Base-by-base conservation (phyloP, 2,797 vertebrate species). In the Callimico goeldii region DNA sequence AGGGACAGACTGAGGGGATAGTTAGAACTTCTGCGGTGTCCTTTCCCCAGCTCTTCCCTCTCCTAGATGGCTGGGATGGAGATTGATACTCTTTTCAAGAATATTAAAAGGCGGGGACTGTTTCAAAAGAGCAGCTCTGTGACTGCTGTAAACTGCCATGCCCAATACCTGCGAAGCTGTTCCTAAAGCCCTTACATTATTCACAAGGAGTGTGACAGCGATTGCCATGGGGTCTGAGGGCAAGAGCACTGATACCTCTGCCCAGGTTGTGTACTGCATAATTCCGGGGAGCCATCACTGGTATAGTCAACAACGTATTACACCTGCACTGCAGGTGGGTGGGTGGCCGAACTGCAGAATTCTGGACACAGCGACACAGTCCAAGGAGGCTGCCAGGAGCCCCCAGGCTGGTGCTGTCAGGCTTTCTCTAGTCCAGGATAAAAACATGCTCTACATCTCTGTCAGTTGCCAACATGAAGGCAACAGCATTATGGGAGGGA, bases 91-190 rank as follows among this genome's bases (percentile, higher is more conserved):
- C 50, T 76, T 57, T 4, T 46, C 26, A 22, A 64, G 88, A 90
- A 90, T 70, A 94, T 83, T 73, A 87, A 89, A 76, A 57, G 86
- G 30, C 81, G 79, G 48, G 22, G n/a, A 22, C 12, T 39, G 0
- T 96, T 97, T 96, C 87, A 55, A 61, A 94, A 96, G 92, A 82
- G 52, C 79, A 80, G 8, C 19, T 76, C 77, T 75, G 36, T 28
- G 79, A 90, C 82, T 75, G 72, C 52, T 93, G n/a, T 79, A 94
- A 86, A 88, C 70, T n/a, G 61, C 67, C 15, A 1, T 30, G 36
- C 84, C 43, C 22, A 33, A 2, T 6, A 33, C 43, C 46, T 39
- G n/a, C 70, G 43, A 72, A 95, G 75, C 79, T 95, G 58, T 89
- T 83, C 61, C 76, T 19, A 24, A 90, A 91, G 33, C 12, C 64